Conservation (phyloP, 2,888 invertebrate genomes). For the Drosophila mimica region DNA sequence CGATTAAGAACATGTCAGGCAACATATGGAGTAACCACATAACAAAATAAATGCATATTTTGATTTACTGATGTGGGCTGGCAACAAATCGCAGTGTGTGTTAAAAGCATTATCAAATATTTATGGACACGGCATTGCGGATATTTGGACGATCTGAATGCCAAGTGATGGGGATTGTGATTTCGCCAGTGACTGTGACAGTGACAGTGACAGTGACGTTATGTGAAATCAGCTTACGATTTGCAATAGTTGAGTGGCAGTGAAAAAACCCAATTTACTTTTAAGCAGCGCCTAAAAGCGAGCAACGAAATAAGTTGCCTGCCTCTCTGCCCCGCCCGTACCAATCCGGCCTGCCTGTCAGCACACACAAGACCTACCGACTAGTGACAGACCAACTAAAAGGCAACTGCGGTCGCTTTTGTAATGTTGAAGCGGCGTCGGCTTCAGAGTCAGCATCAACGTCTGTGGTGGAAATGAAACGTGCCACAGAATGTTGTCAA, state of each 20-base stretch:
- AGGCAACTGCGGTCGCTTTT: slow-evolving; percentile 55
- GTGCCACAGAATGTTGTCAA: slow-evolving; percentile 41
- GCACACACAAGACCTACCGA: slow-evolving; percentile 38
- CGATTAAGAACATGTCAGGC: slow-evolving; percentile 33
- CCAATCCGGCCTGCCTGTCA: slow-evolving; percentile 35
- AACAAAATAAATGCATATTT: slow-evolving; percentile 39
- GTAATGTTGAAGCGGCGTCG: slow-evolving; percentile 52
- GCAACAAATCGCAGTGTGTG: slow-evolving; percentile 41
- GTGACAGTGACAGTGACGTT: slow-evolving; percentile 27
- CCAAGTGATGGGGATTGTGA: slow-evolving; percentile 26
- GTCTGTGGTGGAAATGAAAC: slow-evolving; percentile 77
- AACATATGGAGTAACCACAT: slow-evolving; percentile 34
- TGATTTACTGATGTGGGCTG: slow-evolving; percentile 25
- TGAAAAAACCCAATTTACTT: slow-evolving; percentile 60
- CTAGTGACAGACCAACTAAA: slow-evolving; percentile 63
- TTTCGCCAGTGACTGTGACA: slow-evolving; percentile 24
- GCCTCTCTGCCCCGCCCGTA: neutral
- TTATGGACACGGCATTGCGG: slow-evolving; percentile 75
- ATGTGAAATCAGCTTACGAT: slow-evolving; percentile 48
- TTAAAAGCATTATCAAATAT: slow-evolving; percentile 73
- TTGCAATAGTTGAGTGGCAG: slow-evolving; percentile 15
- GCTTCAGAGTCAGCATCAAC: slow-evolving; percentile 51
- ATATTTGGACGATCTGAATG: slow-evolving; percentile 45
- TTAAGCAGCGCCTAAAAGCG: slow-evolving; percentile 54
- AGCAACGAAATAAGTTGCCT: slow-evolving; percentile 23